phyloP scores from a whole-genome alignment of 2,888 invertebrate species.

The Choristoneura rosaceana region DNA sequence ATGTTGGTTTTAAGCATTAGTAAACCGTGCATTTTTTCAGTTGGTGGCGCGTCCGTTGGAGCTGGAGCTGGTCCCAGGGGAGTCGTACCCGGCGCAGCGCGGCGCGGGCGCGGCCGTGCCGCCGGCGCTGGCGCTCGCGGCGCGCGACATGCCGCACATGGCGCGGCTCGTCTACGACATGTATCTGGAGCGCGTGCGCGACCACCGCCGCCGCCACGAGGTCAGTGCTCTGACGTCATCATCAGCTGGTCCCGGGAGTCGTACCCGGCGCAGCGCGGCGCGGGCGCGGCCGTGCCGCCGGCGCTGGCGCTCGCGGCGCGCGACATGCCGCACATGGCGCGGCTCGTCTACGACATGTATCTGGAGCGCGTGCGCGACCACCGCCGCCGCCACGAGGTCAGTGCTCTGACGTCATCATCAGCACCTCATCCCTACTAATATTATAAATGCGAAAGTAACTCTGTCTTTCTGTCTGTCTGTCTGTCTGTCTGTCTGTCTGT shows the following conservation, averaged over 20 bases:
- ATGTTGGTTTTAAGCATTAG: too few species aligned
- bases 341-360: conserved; percentile 97
- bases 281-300: conserved; percentile 70
- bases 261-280: conserved; percentile 89
- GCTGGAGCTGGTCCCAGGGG: conserved; percentile 92
- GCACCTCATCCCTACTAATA: too few species aligned
- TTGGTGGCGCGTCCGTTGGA: conserved; percentile 92
- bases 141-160: conserved; percentile 97
- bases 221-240: background rate
- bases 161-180: conserved; percentile 97
- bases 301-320: conserved; percentile 86
- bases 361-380: conserved; percentile 88
- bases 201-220: conserved; percentile 49
- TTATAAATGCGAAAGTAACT: too few species aligned
- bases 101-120: conserved; percentile 72
- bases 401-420: too few species aligned
- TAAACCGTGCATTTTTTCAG: conserved; percentile 69
- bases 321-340: conserved; percentile 98
- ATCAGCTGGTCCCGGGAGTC: conserved; percentile 88
- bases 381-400: conserved; percentile 38
- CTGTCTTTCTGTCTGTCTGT: too few species aligned
- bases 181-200: conserved; percentile 91
- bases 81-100: conserved; percentile 91
- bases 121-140: conserved; percentile 82
- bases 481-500: too few species aligned